Conservation (phyloP, 2,797 vertebrate genomes). For the Halcyon leucocephala region DNA sequence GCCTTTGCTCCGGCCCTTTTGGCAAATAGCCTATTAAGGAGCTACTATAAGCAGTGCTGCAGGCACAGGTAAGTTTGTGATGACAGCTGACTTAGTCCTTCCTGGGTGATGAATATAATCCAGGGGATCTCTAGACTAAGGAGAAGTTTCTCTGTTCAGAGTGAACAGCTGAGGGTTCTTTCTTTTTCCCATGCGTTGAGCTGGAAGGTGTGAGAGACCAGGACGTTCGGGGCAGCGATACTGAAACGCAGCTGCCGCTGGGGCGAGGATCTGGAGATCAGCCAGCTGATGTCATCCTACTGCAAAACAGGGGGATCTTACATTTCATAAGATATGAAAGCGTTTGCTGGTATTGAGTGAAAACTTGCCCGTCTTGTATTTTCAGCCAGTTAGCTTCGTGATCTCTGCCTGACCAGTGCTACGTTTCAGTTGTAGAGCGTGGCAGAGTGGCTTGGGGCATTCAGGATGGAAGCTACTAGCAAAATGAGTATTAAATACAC, state of each 20-base stretch:
- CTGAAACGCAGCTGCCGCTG: neutral
- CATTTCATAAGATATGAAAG: neutral
- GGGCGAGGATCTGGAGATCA: neutral
- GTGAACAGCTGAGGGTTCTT: neutral
- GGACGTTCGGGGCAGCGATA: fast-evolving
- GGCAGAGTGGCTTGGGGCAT: neutral
- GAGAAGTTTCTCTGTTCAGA: neutral
- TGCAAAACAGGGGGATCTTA: neutral
- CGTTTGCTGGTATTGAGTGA: neutral
- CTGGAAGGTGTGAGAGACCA: neutral
- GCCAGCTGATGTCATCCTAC: fast-evolving
- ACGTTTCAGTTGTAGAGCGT: fast-evolving
- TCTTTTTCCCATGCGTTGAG: neutral
- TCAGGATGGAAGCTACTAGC: neutral
- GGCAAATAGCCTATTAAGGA: neutral
- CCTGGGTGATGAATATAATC: neutral
- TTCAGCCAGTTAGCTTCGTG: neutral
- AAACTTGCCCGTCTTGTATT: neutral
- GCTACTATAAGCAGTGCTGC: neutral
- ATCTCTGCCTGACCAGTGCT: neutral
- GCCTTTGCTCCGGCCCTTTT: neutral
- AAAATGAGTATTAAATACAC: neutral
- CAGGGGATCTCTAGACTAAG: neutral
- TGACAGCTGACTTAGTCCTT: neutral
- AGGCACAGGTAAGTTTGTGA: neutral